Evolutionary conservation across 1,140 invertebrate species (phyloP), one percentile per base, ranked within the genome.

Genomic region (Ceratina calcarata): DNA sequence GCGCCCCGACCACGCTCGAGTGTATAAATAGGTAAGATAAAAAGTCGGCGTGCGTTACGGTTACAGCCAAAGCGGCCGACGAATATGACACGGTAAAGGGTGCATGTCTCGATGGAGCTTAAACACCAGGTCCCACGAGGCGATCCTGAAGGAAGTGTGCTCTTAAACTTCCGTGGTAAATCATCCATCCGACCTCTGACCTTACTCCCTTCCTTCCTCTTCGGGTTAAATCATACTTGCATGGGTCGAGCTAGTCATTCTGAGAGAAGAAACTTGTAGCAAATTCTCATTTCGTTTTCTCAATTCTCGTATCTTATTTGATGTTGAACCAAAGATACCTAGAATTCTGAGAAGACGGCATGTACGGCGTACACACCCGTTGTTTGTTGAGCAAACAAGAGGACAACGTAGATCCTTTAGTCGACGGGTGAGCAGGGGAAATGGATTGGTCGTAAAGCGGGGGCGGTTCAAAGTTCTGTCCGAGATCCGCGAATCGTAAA

Each of bases 1-100:
- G 55, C 70, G n/a, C 68, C 49, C 51, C 67, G 55, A 24, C 51
- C 67, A 55, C 24, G 53, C 45, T 6, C 55, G n/a, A 22, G 12
- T 55, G n/a, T 83, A 84, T 84, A 84, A 83, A 84, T 84, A 84
- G 69, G 55, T 3, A 71, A 84, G 82, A 85, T 80, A 85, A 84
- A 81, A 83, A 78, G 74, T 81, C 69, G 49, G 53, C 49, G 27
- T 32, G 27, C 2, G 27, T 32, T 32, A 32, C 27, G 27, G 27
- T 32, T 10, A 55, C 45, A 37, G 58, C 83, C 81, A 73, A 75
- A 76, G 76, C 58, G 32, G 45, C 70, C 55, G n/a, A 67, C 37
- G 45, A 20, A 15, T 20, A 57, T 45, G 55, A 58, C 20, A 32
- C 4, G 27, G 77, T 32, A 61, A 7, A 70, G 65, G 68, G 57